A percentile compares a stretch with the other conserved stretches of the same genome.
These are phyloP conservation scores for Alces alces DNA, from an alignment of 2,113 vertebrate genomes.

Conservation along the genomic window DNA sequence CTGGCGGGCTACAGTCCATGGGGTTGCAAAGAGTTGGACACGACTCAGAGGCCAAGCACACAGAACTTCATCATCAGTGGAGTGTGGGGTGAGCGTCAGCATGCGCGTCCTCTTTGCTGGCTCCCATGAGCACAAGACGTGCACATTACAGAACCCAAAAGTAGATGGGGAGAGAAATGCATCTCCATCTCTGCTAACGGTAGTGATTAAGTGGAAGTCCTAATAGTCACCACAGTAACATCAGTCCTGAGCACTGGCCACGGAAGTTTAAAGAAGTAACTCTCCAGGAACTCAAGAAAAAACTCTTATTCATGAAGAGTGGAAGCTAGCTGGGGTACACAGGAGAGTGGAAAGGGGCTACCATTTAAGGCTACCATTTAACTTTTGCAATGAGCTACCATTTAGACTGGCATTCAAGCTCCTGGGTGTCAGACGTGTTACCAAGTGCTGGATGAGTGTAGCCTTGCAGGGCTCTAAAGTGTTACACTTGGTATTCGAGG, in stretches of 20 bases:
- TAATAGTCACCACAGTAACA: neutral
- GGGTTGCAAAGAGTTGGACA: neutral
- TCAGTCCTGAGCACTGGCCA: neutral
- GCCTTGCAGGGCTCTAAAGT: neutral
- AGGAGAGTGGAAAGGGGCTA: neutral
- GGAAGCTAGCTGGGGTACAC: neutral
- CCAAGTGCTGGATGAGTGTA: neutral
- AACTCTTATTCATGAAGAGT: neutral
- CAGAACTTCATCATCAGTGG: neutral
- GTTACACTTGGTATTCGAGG: neutral
- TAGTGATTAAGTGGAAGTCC: neutral
- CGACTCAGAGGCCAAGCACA: neutral
- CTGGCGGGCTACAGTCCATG: neutral
- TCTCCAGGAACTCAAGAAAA: neutral
- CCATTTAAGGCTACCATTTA: neutral
- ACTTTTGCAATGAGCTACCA: neutral
- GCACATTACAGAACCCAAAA: neutral
- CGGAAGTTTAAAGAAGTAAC: neutral
- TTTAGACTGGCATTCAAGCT: neutral
- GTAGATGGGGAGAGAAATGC: neutral
- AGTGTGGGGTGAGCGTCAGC: neutral
- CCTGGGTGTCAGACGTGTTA: neutral
- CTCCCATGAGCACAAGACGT: neutral
- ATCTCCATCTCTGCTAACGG: neutral
- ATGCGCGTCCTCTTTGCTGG: fast-evolving